phyloP scores from a whole-genome alignment of 2,113 vertebrate species.

The Colossoma macropomum region DNA sequence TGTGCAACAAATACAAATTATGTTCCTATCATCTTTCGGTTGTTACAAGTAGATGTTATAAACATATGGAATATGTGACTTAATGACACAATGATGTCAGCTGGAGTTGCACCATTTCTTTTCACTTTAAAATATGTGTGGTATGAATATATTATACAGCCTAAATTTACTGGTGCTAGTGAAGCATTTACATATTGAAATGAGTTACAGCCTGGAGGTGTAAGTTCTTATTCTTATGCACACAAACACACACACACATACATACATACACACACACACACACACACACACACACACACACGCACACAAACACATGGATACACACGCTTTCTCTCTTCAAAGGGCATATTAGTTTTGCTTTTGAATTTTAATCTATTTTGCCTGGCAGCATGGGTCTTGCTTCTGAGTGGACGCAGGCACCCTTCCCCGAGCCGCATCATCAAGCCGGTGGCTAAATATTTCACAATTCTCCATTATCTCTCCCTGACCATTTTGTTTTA shows the following conservation, averaged over 20 bases:
- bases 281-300: slow-evolving; percentile 31
- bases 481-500: slow-evolving; percentile 58
- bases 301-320: slow-evolving; percentile 24
- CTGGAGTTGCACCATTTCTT: slow-evolving; percentile 8
- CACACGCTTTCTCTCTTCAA: slow-evolving; percentile 61
- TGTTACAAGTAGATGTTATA: not conserved
- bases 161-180: slow-evolving; percentile 42
- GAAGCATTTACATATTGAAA: slow-evolving; percentile 59
- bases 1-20: not conserved
- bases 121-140: slow-evolving; percentile 8
- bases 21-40: not conserved
- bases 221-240: slow-evolving; percentile 49
- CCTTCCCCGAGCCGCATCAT: slow-evolving; percentile 56
- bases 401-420: slow-evolving; percentile 63
- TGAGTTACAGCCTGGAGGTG: slow-evolving; percentile 51
- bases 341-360: slow-evolving; percentile 74
- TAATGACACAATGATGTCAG: slow-evolving; percentile 36
- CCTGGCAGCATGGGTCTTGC: slow-evolving; percentile 64
- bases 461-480: slow-evolving; percentile 66
- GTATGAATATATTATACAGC: slow-evolving; percentile 35
- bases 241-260: slow-evolving; percentile 28
- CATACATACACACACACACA: slow-evolving; percentile 13
- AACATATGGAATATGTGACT: not conserved
- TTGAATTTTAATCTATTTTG: slow-evolving; percentile 74
- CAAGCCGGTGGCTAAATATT: slow-evolving; percentile 62